Base-by-base conservation (phyloP, 2,113 vertebrate genomes). In the Nematolebias whitei region DNA sequence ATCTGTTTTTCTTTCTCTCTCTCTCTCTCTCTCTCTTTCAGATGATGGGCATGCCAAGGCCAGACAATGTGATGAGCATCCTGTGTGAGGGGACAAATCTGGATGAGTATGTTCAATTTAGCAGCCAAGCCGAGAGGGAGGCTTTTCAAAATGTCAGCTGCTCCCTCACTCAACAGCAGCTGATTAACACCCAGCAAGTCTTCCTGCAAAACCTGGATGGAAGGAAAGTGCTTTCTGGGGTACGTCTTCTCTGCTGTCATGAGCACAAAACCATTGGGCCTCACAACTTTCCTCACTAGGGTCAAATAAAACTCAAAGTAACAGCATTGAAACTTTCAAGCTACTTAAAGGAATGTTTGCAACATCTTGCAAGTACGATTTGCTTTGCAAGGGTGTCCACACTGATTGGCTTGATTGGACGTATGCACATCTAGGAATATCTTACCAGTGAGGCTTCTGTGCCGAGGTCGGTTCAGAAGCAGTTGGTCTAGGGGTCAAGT, bases 81-180 rank as follows among this genome's bases (percentile, higher is more conserved):
- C 24, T 93, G 65, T 83, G 87, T 48, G 63, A 91, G 44, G 85
- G 83, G 49, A 80, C 64, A 18, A 45, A 62, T 59, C 76, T 91
- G 57, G 82, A 89, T 35, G 29, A 73, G 38, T 88, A 90, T 45
- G 41, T 92, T 69, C 86, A 85, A 68, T 92, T 94, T 65, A 72
- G 38, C 84, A 90, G 86, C 60, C 52, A 35, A 22, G 67, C 54
- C 52, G 88, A 91, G 43, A 85, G 68, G 74, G 67, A 86, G 32
- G 76, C 84, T 53, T 93, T 93, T 76, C 86, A 88, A 67, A 93
- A 92, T 61, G 63, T 92, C 83, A 93, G 87, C 73, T 94, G 93
- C 78, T 90, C 87, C n/a, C 74, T 90, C 58, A 68, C 74, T 19
- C 65, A 68, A 22, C 83, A 63, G 77, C 85, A 93, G 80, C 85